These are phyloP conservation scores for Matsumurasca onukii DNA, from an alignment of 1,140 invertebrate genomes.

Conservation along the genomic window DNA sequence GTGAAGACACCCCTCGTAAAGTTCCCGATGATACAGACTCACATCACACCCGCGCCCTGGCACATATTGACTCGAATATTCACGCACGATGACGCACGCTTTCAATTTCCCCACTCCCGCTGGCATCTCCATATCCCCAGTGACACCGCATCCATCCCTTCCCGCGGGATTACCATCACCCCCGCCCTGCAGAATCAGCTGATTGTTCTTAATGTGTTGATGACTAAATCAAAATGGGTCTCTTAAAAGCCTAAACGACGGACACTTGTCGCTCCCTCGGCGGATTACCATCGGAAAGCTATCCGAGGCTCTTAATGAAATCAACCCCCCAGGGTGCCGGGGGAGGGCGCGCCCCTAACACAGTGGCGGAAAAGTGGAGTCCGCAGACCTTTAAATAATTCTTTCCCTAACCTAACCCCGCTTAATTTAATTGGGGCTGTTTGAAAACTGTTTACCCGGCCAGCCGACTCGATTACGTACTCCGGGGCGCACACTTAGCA, in stretches of 20 bases:
- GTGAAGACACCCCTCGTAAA: not conserved
- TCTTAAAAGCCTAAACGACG: conserved; percentile 23
- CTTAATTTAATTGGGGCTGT: conserved; percentile 22
- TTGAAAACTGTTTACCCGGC: conserved; percentile 23
- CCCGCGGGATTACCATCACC: not conserved
- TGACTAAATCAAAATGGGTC: conserved; percentile 27
- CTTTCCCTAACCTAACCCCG: conserved; percentile 9
- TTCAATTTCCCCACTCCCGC: conserved; percentile 10
- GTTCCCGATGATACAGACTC: not conserved
- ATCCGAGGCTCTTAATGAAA: conserved; percentile 31
- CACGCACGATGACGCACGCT: not conserved
- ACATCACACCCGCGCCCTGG: not conserved
- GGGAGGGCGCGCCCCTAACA: not conserved
- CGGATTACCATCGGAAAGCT: conserved; percentile 28
- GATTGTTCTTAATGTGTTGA: conserved; percentile 25
- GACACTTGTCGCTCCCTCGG: conserved; percentile 20
- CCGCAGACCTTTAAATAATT: conserved; percentile 25
- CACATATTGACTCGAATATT: not conserved
- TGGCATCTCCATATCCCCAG: conserved; percentile 18
- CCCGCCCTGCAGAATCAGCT: not conserved
- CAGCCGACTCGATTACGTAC: not conserved
- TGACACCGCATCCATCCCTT: not conserved
- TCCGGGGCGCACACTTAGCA: not conserved
- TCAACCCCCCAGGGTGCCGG: conserved; percentile 9
- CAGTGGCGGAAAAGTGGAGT: conserved; percentile 3